These are phyloP conservation scores for Laupala kohalensis DNA, from an alignment of 1,140 invertebrate species.

Conservation along the genomic window DNA sequence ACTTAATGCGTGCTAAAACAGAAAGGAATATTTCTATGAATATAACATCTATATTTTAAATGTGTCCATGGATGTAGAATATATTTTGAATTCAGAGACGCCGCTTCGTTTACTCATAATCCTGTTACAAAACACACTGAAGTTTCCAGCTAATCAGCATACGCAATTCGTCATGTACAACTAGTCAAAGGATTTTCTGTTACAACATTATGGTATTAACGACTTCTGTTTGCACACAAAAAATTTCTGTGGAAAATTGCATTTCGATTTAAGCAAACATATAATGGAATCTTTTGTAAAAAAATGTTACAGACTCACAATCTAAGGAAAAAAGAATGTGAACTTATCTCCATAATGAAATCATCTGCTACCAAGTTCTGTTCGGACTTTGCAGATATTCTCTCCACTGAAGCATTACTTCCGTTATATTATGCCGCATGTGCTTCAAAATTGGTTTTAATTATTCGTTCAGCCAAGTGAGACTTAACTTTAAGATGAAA, in stretches of 20 bases:
- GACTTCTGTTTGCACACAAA: neutral
- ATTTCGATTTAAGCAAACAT: neutral
- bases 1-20: neutral
- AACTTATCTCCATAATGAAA: neutral
- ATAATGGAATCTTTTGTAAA: neutral
- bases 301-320: neutral
- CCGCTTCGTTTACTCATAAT: neutral
- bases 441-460: too few species aligned
- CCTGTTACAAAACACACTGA: neutral
- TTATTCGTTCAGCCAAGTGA: too few species aligned
- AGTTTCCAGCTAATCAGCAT: neutral
- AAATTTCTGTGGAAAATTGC: neutral
- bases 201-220: neutral
- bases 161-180: neutral
- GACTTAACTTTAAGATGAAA: too few species aligned
- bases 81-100: neutral
- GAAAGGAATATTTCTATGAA: neutral
- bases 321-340: neutral
- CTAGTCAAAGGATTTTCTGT: neutral
- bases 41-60: neutral
- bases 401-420: too few species aligned
- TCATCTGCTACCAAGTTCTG: too few species aligned
- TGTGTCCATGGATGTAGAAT: neutral
- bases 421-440: too few species aligned
- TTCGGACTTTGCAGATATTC: too few species aligned